Percentiles rank a stretch among this genome's conserved stretches.
Evolutionary conservation across 2,888 invertebrate species (phyloP).

Genomic region (Tyria jacobaeae): DNA sequence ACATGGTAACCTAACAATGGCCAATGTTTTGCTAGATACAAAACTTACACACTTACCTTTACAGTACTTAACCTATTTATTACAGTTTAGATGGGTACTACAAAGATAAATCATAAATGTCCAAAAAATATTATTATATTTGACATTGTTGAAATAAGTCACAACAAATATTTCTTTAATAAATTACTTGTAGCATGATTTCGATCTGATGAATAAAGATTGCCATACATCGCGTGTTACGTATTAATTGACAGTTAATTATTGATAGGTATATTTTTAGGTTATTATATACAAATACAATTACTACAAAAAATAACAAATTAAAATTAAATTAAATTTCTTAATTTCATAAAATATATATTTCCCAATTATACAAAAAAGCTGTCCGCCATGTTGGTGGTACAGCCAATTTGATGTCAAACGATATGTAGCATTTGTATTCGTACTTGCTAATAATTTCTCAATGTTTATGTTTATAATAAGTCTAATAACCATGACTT

Average conservation of each 20-base stretch:
- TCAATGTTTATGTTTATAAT: too few relatives aligned
- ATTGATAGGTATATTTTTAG: slow-evolving; percentile 9
- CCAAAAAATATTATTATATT: neutral
- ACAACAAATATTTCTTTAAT: neutral
- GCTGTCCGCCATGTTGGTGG: too few relatives aligned
- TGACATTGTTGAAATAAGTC: neutral
- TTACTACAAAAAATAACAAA: too few relatives aligned
- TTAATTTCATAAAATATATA: too few relatives aligned
- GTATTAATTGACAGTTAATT: slow-evolving; percentile 42
- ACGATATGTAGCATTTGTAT: too few relatives aligned
- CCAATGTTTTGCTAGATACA: neutral
- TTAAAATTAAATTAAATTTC: too few relatives aligned
- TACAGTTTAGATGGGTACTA: neutral
- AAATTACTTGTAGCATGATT: slow-evolving; percentile 13
- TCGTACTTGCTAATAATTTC: too few relatives aligned
- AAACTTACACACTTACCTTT: neutral
- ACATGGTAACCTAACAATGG: slow-evolving; percentile 6
- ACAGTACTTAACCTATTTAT: too few relatives aligned
- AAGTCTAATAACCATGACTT: too few relatives aligned
- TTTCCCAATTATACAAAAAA: too few relatives aligned
- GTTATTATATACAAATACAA: neutral
- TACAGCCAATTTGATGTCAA: too few relatives aligned
- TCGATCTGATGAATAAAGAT: slow-evolving; percentile 41
- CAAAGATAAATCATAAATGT: neutral
- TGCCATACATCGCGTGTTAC: slow-evolving; percentile 40